Evolutionary conservation across 2,888 invertebrate genomes (phyloP), one percentile per base, ranked within the genome.

Genomic region (Drosophila mimica): DNA sequence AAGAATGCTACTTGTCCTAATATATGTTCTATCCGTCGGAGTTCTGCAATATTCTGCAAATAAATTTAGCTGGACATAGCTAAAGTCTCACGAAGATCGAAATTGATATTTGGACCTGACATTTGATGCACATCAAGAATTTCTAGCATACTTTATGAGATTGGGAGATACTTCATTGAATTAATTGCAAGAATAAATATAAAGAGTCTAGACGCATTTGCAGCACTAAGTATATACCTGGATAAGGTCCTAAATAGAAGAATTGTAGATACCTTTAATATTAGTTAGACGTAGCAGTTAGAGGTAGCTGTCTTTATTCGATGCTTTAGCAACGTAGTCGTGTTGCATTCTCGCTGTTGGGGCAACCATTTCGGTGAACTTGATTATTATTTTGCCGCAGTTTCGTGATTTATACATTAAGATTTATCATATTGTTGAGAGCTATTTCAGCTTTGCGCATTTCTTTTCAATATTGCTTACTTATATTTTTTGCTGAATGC

Each of bases 401-500:
- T 25, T 25, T 25, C 25, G 25, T 25, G 25, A 25, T 25, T 25
- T 25, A 25, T 25, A 25, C 25, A 25, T 25, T 25, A 61, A 49
- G 30, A 51, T 43, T 38, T 65, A 40, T 9, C 8, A 25, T 52
- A 33, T 59, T 36, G 48, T 38, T 63, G n/a, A 69, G 17, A 31
- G 20, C 48, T 34, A 60, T 72, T 66, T 54, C 34, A 48, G 60
- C 65, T 48, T 54, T 63, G 56, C 20, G 36, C 58, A 58, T 57
- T 65, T 61, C 52, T n/a, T 56, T 33, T 20, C 31, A 20, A 30
- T 20, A 43, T 31, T 9, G 30, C 5, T 13, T n/a, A 5, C 43
- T 60, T 58, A 38, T 61, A 28, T 53, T 20, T 43, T 62, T 30
- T 31, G 15, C 5, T 43, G 30, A 43, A 52, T 40, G 51, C 30